These are phyloP conservation scores for Lepetodrilus schrolli DNA, from an alignment of 2,888 invertebrate species.

Conservation along the genomic window DNA sequence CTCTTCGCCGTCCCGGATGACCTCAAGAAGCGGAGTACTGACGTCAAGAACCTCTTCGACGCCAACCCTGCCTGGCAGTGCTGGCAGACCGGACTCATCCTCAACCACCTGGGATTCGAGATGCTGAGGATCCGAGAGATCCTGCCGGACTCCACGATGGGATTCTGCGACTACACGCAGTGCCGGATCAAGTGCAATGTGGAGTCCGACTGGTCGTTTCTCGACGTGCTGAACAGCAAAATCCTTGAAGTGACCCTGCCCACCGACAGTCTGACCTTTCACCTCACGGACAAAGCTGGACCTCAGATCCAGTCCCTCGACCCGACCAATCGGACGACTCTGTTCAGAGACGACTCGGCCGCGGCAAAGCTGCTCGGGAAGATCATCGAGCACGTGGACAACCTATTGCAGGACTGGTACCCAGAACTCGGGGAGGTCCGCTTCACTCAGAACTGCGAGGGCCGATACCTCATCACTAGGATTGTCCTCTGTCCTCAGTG, in stretches of 20 bases:
- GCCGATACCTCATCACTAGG: slow-evolving; percentile 93
- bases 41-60: slow-evolving; percentile 37
- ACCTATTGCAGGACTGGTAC: slow-evolving; percentile 97
- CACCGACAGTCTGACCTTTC: slow-evolving; percentile 56
- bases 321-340: slow-evolving; percentile 37
- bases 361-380: slow-evolving; percentile 79
- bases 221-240: slow-evolving; percentile 86
- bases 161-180: slow-evolving; percentile 78
- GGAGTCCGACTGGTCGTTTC: slow-evolving; percentile 90
- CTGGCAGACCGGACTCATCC: slow-evolving; percentile 83
- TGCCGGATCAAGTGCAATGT: slow-evolving; percentile 77
- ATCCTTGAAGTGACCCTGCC: slow-evolving; percentile 84
- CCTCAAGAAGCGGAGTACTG: slow-evolving; percentile 47
- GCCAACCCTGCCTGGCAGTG: slow-evolving; percentile 62
- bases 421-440: slow-evolving; percentile 84
- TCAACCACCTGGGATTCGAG: slow-evolving; percentile 87
- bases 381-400: slow-evolving; percentile 95
- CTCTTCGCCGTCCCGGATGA: slow-evolving; percentile 57
- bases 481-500: slow-evolving; percentile 94
- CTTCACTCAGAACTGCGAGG: slow-evolving; percentile 97
- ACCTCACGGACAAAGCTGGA: slow-evolving; percentile 44
- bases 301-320: slow-evolving; percentile 40
- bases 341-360: slow-evolving; percentile 60
- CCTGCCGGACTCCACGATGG: slow-evolving; percentile 77
- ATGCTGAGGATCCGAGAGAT: slow-evolving; percentile 90